Evolutionary conservation across 2,888 invertebrate genomes (phyloP).

Genomic region (Andrena minutula): DNA sequence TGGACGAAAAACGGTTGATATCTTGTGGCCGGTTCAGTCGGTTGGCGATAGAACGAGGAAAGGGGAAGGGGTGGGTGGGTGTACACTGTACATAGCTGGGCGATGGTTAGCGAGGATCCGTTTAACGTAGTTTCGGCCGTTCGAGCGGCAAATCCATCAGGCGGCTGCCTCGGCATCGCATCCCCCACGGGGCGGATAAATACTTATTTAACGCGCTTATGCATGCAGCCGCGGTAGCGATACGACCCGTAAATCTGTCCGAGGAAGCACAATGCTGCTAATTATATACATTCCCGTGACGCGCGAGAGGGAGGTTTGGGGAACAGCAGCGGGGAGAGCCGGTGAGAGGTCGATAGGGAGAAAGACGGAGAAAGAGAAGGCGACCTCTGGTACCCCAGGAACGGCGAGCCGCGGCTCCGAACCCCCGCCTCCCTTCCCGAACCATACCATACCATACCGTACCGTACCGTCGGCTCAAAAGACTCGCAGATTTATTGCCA

Average conservation of each 20-base stretch:
- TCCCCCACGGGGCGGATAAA: conserved; percentile 84
- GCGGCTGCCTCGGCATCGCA: conserved; percentile 76
- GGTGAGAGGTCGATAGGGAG: conserved; percentile 50
- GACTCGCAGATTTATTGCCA: conserved; percentile 85
- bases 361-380: conserved; percentile 61
- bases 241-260: conserved; percentile 85
- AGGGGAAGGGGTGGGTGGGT: background rate
- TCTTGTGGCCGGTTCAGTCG: background rate
- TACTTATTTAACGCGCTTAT: conserved; percentile 85
- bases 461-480: conserved; percentile 81
- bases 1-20: background rate
- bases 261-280: conserved; percentile 84
- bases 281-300: conserved; percentile 85
- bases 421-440: conserved; percentile 41
- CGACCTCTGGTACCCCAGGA: conserved; percentile 73
- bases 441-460: conserved; percentile 58
- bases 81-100: background rate
- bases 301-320: conserved; percentile 68
- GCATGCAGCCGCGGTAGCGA: conserved; percentile 84
- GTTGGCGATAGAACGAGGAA: background rate
- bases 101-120: conserved; percentile 59
- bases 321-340: conserved; percentile 48
- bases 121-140: conserved; percentile 72
- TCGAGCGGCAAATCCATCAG: conserved; percentile 81
- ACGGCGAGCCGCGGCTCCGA: conserved; percentile 63